These are phyloP conservation scores for Borostomias antarcticus DNA, from an alignment of 2,797 vertebrate species.

Conservation along the genomic window DNA sequence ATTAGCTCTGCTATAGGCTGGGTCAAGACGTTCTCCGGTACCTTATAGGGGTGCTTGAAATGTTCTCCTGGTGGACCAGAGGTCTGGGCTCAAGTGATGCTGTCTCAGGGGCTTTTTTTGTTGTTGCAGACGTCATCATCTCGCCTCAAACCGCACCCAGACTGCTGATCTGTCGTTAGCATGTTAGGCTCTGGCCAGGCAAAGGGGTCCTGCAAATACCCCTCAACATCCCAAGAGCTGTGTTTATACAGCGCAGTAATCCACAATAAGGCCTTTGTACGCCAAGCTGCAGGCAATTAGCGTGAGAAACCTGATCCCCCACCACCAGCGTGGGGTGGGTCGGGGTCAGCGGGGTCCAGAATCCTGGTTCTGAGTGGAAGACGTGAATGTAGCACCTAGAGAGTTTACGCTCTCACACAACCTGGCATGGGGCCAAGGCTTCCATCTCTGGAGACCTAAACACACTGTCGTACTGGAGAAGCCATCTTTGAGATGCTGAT, in stretches of 20 bases:
- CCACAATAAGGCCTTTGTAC: constrained; percentile 62
- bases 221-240: constrained; percentile 14
- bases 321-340: too few relatives aligned
- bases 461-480: not conserved
- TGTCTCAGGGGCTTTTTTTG: constrained; percentile 20
- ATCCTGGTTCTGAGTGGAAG: not conserved
- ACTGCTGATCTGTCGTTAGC: constrained; percentile 41
- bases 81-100: constrained; percentile 21
- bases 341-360: not conserved
- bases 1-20: not conserved
- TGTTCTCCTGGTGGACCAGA: constrained; percentile 22
- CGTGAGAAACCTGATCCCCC: constrained; percentile 36
- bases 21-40: constrained; percentile 10
- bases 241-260: constrained; percentile 43
- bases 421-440: not conserved
- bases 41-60: not conserved
- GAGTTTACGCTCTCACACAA: not conserved
- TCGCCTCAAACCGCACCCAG: constrained; percentile 55
- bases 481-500: not conserved
- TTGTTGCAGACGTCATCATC: constrained; percentile 40
- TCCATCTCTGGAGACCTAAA: not conserved
- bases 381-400: not conserved
- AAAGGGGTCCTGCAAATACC: constrained; percentile 37
- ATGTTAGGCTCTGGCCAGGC: constrained; percentile 34
- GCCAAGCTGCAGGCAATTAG: constrained; percentile 54